Evolutionary conservation across 2,113 vertebrate genomes (phyloP).

Genomic region (Acinonyx jubatus): DNA sequence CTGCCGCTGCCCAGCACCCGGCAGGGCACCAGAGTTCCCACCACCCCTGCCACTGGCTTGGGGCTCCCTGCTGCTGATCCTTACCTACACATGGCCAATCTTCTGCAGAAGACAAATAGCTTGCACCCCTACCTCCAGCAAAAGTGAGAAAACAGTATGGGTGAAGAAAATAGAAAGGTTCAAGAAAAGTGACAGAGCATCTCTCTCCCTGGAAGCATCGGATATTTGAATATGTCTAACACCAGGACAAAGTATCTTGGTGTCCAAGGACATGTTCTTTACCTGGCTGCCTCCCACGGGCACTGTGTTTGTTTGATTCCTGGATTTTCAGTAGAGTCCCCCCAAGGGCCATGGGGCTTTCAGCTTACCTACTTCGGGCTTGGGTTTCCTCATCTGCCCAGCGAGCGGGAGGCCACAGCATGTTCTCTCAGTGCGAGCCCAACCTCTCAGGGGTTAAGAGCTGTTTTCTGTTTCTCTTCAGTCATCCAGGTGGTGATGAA

Average conservation of each 20-base stretch:
- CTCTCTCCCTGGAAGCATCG: not conserved
- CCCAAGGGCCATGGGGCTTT: not conserved
- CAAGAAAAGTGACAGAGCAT: not conserved
- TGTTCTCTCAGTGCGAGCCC: rapidly evolving
- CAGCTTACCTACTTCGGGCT: not conserved
- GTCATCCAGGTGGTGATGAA: conserved; percentile 17
- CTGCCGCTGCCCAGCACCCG: not conserved
- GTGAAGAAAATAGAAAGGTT: not conserved
- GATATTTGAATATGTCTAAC: not conserved
- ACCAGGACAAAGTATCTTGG: not conserved
- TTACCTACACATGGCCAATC: rapidly evolving
- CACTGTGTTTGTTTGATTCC: not conserved
- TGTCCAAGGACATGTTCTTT: not conserved
- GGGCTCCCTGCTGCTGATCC: not conserved
- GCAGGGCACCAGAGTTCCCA: no score
- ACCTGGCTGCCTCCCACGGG: not conserved
- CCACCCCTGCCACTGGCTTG: rapidly evolving
- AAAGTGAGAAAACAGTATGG: not conserved
- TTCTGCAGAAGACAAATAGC: not conserved
- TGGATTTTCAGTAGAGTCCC: rapidly evolving
- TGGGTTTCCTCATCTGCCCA: not conserved
- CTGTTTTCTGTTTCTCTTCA: conserved; percentile 50
- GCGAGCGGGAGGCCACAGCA: rapidly evolving
- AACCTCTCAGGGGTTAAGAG: not conserved
- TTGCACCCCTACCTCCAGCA: not conserved